Conservation (phyloP, 92 coral and sea anemone genomes). For the Actinernus sp. region DNA sequence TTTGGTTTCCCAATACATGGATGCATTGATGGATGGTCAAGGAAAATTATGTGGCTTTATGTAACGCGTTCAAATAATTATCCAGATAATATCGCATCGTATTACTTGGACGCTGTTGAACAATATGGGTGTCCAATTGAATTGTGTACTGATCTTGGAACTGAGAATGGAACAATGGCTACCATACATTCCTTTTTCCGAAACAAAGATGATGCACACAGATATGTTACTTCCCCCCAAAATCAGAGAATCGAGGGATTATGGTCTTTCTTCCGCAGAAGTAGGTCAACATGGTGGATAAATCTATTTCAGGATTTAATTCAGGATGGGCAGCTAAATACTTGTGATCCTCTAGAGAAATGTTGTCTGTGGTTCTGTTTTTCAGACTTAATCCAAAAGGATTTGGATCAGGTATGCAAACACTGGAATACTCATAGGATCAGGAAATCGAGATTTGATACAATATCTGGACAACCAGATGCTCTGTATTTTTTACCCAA, state of each 20-base stretch:
- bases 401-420: too few relatives aligned
- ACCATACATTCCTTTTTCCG: conserved; percentile 28
- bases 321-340: too few relatives aligned
- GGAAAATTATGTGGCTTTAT: conserved; percentile 55
- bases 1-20: conserved; percentile 56
- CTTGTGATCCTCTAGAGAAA: too few relatives aligned
- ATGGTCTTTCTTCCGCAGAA: conserved; percentile 48
- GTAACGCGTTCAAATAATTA: conserved; percentile 47
- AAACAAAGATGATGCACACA: conserved; percentile 16
- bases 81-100: conserved; percentile 46
- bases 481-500: too few relatives aligned
- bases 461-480: too few relatives aligned
- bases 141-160: conserved; percentile 41
- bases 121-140: conserved; percentile 45
- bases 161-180: conserved; percentile 56
- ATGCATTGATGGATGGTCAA: conserved; percentile 54
- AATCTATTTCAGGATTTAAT: too few relatives aligned
- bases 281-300: conserved; percentile 50
- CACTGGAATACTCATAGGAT: too few relatives aligned
- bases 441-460: too few relatives aligned
- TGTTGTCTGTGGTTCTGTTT: too few relatives aligned
- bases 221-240: conserved; percentile 31
- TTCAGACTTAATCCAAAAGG: too few relatives aligned
- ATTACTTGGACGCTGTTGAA: conserved; percentile 36
- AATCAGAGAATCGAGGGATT: conserved; percentile 41